Base-by-base conservation (phyloP, 2,797 vertebrate species). In the Cyclura pinguis region DNA sequence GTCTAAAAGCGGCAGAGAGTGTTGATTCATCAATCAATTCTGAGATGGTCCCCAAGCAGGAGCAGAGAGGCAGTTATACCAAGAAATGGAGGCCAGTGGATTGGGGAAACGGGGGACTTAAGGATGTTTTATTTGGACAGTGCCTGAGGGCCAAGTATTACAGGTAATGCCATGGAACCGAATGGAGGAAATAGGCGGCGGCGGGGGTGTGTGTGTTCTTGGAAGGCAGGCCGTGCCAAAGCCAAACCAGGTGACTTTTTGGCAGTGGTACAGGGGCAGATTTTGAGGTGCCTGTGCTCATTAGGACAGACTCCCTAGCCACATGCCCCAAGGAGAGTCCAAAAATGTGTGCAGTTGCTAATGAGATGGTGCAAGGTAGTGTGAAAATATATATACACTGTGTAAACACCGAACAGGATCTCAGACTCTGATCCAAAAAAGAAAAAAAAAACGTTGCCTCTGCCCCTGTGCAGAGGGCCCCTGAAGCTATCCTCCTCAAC, bases 21-120 rank as follows among this genome's bases (percentile, higher is more conserved):
- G 57, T 59, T 86, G 89, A 83, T 76, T 86, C 80, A 82, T 76
- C 80, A 14, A 22, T 77, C 59, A 52, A 64, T 83, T 69, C 62
- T 85, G 74, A 62, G 47, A 57, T 85, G 88, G 47, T 22, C 74
- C 76, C 74, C 38, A 59, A 52, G 38, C 20, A 42, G 35, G 42
- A 86, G 52, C 22, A 22, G 16, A 72, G 62, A 29, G n/a, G 64
- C 20, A 4, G 35, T 16, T 35, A 3, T 27, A 73, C 52, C 64
- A 50, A 81, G 84, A 83, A 76, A 76, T 77, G 69, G 80, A 32
- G 6, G 20, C 22, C 29, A 42, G 50, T 14, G 14, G 9, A 22
- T 42, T 13, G 76, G 29, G 50, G 67, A 74, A 74, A 55, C 4
- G 1, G n/a, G 22, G 35, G 0, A 13, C 32, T n/a, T 38, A 27